Evolutionary conservation across 2,797 vertebrate genomes (phyloP).

Genomic region (Poecile montanus): DNA sequence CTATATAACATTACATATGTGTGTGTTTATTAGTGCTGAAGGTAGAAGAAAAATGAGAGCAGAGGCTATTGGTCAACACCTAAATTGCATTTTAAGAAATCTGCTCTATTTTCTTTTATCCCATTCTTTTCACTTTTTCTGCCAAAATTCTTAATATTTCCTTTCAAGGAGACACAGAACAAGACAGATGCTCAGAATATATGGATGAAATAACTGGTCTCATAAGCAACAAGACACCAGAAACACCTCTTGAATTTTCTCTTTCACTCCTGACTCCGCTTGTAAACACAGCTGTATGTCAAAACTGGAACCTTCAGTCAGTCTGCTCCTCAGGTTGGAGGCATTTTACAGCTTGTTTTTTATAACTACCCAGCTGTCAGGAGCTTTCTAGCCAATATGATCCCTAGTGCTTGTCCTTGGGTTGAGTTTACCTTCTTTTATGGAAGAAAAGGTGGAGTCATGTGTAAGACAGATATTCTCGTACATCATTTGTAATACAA

Average conservation of each 20-base stretch:
- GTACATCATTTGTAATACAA: not conserved
- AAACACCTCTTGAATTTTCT: not conserved
- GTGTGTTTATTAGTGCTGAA: not conserved
- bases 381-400: not conserved
- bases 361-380: not conserved
- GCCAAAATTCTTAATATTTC: not conserved
- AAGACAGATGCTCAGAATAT: not conserved
- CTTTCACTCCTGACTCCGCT: not conserved
- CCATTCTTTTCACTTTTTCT: not conserved
- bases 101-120: not conserved
- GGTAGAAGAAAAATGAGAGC: conserved; percentile 3
- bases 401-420: not conserved
- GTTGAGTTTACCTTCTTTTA: not conserved
- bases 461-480: not conserved
- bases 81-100: not conserved
- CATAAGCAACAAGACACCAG: not conserved
- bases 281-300: not conserved
- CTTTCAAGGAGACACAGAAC: not conserved
- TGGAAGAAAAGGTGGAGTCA: not conserved
- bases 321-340: not conserved
- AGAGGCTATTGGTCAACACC: not conserved
- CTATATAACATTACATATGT: not conserved
- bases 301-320: not conserved
- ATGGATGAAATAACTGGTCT: not conserved
- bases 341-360: not conserved